Conservation (phyloP, 2,797 vertebrate species). For the Squalus acanthias region DNA sequence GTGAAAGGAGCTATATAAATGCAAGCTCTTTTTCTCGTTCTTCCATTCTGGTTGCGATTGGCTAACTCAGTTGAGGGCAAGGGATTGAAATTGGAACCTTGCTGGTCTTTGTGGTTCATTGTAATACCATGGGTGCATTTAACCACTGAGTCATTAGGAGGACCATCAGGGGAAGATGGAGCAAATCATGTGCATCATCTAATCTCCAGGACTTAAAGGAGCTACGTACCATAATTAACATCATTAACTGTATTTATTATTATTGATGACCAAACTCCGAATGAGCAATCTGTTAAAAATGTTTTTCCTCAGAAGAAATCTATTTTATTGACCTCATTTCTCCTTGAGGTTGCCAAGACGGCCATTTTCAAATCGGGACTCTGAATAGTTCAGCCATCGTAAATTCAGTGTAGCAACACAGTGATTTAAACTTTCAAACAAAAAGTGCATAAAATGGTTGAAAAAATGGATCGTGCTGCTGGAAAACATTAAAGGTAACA, state of each 20-base stretch:
- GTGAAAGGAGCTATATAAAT: neutral
- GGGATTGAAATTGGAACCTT: neutral
- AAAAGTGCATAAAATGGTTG: neutral
- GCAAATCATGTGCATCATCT: neutral
- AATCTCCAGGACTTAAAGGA: neutral
- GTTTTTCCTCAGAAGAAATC: neutral
- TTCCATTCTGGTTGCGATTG: neutral
- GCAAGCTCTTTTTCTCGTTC: neutral
- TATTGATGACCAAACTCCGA: neutral
- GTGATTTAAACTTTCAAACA: neutral
- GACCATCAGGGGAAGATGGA: neutral
- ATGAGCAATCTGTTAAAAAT: constrained; percentile 1
- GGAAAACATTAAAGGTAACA: neutral
- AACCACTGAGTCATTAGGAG: neutral
- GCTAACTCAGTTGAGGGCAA: neutral
- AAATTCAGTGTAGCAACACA: neutral
- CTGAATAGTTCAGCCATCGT: neutral
- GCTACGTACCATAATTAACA: neutral
- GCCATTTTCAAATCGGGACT: neutral
- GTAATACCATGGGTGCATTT: neutral
- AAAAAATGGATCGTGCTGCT: neutral
- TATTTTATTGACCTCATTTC: neutral
- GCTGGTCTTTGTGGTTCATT: neutral
- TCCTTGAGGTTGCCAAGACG: neutral
- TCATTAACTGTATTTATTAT: neutral